These are phyloP conservation scores for Ceyx cyanopectus DNA, from an alignment of 2,113 vertebrate genomes.

Conservation along the genomic window DNA sequence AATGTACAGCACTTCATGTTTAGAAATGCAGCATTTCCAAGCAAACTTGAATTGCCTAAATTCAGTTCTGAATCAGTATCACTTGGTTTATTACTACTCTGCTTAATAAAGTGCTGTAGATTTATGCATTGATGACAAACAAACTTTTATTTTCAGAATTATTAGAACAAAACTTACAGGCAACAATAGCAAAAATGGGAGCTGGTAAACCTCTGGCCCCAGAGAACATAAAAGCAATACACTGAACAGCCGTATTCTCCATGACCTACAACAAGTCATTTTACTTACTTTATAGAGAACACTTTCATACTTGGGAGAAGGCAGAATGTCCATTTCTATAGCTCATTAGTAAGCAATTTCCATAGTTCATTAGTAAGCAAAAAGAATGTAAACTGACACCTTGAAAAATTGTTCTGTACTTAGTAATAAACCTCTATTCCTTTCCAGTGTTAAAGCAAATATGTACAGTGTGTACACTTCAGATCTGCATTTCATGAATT, in stretches of 20 bases:
- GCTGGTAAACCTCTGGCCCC: neutral
- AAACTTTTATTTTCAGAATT: neutral
- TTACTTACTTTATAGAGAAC: neutral
- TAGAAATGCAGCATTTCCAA: neutral
- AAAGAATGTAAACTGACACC: slow-evolving; percentile 30
- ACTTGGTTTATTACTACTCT: neutral
- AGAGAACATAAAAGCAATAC: neutral
- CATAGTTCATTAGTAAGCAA: slow-evolving; percentile 63
- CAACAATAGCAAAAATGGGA: neutral
- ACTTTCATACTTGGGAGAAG: neutral
- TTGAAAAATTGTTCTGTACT: slow-evolving; percentile 46
- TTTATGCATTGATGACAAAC: neutral
- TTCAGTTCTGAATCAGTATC: neutral
- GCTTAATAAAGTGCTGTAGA: neutral
- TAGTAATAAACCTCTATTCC: slow-evolving; percentile 34
- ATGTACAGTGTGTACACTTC: neutral
- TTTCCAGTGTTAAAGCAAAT: slow-evolving; percentile 39
- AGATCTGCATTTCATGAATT: slow-evolving; percentile 49
- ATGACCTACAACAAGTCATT: neutral
- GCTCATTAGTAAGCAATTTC: slow-evolving; percentile 66
- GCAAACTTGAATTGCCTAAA: neutral
- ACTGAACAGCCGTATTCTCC: neutral
- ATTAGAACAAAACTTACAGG: neutral
- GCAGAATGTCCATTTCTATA: slow-evolving; percentile 48
- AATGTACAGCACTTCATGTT: neutral